Evolutionary conservation across 2,888 invertebrate genomes (phyloP).

Genomic region (Dryococelus australis): DNA sequence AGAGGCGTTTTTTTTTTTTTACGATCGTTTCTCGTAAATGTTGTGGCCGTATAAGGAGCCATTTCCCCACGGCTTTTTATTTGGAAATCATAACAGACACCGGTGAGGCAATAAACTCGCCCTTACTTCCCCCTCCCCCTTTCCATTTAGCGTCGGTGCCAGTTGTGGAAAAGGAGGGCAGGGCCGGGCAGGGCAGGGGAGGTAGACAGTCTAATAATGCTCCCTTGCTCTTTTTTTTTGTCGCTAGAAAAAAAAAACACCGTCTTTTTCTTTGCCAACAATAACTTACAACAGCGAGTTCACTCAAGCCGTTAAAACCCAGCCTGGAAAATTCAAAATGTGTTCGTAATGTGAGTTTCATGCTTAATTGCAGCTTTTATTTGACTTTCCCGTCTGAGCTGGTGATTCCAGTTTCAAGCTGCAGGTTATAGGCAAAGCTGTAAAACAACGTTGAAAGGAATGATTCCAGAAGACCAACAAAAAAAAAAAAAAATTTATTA

Average conservation of each 20-base stretch:
- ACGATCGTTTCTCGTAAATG: conserved; percentile 1
- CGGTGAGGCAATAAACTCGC: background rate
- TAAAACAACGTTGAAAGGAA: background rate
- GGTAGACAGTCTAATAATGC: background rate
- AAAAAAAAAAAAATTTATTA: background rate
- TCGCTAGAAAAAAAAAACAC: background rate
- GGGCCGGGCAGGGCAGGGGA: background rate
- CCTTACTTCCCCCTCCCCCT: background rate
- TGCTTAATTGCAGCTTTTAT: background rate
- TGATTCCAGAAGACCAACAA: background rate
- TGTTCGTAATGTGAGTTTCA: background rate
- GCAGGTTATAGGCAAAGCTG: background rate
- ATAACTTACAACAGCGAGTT: background rate
- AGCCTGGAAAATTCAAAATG: background rate
- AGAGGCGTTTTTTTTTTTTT: background rate
- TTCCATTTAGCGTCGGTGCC: background rate
- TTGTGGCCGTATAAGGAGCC: background rate
- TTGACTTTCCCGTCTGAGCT: background rate
- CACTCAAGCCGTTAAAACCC: background rate
- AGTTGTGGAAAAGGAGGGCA: background rate
- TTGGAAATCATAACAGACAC: conserved; percentile 11
- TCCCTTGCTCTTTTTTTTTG: background rate
- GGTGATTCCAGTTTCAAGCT: background rate
- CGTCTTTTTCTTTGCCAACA: background rate
- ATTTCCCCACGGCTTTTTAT: conserved; percentile 8